Conservation (phyloP, 2,797 vertebrate genomes). For the Amblyopsis hoosieri region DNA sequence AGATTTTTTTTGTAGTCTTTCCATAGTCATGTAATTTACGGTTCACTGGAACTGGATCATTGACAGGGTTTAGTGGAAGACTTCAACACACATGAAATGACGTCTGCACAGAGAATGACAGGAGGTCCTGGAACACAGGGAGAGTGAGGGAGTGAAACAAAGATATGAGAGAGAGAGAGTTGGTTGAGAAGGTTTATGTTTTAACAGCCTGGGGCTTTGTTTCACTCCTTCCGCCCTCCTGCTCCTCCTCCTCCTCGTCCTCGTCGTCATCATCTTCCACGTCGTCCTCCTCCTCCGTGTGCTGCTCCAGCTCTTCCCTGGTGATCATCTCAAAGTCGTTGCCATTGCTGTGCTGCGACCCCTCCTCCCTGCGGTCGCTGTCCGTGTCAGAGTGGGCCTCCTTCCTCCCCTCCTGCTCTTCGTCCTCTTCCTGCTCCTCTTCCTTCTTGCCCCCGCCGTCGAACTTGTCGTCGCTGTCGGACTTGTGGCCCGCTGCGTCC, state of each 20-base stretch:
- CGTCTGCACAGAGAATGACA: conserved; percentile 32
- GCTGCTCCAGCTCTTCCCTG: conserved; percentile 97
- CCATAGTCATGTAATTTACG: conserved; percentile 45
- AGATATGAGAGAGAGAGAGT: conserved; percentile 33
- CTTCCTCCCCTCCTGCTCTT: conserved; percentile 70
- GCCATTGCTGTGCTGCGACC: conserved; percentile 98
- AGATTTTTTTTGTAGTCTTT: conserved; percentile 4
- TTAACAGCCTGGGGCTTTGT: conserved; percentile 79
- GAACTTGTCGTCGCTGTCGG: conserved; percentile 92
- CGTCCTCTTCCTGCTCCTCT: conserved; percentile 61
- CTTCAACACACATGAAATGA: conserved; percentile 82
- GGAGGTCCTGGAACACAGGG: conserved; percentile 61
- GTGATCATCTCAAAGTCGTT: conserved; percentile 99
- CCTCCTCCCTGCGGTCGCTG: conserved; percentile 93
- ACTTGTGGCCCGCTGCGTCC: conserved; percentile 83
- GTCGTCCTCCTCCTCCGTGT: conserved; percentile 88
- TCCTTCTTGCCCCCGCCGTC: conserved; percentile 76
- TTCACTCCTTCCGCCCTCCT: conserved; percentile 71
- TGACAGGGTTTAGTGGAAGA: conserved; percentile 69
- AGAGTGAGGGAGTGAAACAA: conserved; percentile 14
- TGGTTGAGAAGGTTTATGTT: conserved; percentile 82
- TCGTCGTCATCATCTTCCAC: conserved; percentile 75
- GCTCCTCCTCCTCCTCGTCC: conserved; percentile 79
- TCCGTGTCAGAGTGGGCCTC: conserved; percentile 93
- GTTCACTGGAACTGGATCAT: conserved; percentile 51